These are phyloP conservation scores for Coptodon bakossiorum DNA, from an alignment of 2,113 vertebrate genomes.

Conservation along the genomic window DNA sequence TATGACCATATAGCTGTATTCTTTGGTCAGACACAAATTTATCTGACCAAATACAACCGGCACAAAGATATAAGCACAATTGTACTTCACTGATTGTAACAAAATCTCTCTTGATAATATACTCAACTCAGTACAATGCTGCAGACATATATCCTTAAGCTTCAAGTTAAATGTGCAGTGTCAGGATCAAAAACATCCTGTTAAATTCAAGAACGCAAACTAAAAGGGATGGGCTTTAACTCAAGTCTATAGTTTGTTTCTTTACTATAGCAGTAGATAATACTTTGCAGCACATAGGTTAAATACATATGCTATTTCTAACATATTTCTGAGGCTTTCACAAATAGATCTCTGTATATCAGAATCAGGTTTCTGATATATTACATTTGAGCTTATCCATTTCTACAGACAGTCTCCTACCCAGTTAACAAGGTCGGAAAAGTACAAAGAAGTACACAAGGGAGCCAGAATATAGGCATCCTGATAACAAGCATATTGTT, in stretches of 20 bases:
- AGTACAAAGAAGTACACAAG: constrained; percentile 29
- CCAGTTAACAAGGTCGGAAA: constrained; percentile 34
- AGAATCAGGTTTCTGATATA: constrained; percentile 19
- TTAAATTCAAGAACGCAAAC: constrained; percentile 46
- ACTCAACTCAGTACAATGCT: not conserved
- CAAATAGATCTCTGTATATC: constrained; percentile 1
- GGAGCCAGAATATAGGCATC: constrained; percentile 12
- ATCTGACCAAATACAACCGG: not conserved
- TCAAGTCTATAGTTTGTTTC: constrained; percentile 35
- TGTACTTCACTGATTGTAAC: not conserved
- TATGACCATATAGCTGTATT: not conserved
- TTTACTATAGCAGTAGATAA: not conserved
- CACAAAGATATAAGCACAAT: not conserved
- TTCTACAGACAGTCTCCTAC: constrained; percentile 22
- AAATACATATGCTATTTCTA: constrained; percentile 33
- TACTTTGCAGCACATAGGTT: constrained; percentile 39
- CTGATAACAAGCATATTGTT: constrained; percentile 27
- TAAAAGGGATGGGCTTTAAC: constrained; percentile 46
- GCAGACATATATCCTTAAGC: constrained; percentile 36
- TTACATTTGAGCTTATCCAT: constrained; percentile 50
- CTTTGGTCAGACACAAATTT: not conserved
- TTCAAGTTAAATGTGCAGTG: constrained; percentile 9
- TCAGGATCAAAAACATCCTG: constrained; percentile 34
- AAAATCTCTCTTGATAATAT: not conserved
- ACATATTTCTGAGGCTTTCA: constrained; percentile 5